Conservation (phyloP, 2,888 invertebrate genomes). For the Automeris io region DNA sequence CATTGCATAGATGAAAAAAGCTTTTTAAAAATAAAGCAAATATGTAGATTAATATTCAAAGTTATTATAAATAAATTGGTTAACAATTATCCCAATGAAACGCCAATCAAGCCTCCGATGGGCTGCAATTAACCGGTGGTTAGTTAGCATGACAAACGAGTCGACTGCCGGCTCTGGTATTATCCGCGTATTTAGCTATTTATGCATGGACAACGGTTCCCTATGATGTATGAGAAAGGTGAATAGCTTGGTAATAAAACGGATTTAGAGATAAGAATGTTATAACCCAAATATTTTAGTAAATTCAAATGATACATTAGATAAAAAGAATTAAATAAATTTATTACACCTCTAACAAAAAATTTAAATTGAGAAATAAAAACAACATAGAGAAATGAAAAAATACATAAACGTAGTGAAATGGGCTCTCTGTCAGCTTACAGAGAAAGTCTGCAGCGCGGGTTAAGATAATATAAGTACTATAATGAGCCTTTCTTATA, state of each 20-base stretch:
- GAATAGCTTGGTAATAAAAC: not conserved
- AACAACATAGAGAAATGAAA: too few species aligned
- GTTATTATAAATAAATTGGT: conserved; percentile 43
- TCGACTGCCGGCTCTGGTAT: conserved; percentile 23
- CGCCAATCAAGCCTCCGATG: conserved; percentile 45
- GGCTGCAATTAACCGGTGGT: conserved; percentile 42
- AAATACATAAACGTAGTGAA: too few species aligned
- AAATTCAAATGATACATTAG: not conserved
- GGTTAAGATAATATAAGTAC: too few species aligned
- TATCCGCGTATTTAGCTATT: conserved; percentile 17
- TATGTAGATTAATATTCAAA: conserved; percentile 21
- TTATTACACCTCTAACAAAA: too few species aligned
- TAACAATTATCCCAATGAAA: conserved; percentile 48
- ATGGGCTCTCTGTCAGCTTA: too few species aligned
- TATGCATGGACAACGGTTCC: conserved; percentile 1
- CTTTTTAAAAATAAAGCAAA: conserved; percentile 4
- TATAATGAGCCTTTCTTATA: too few species aligned
- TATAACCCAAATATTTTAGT: not conserved
- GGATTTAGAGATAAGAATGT: not conserved
- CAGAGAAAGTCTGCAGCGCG: too few species aligned
- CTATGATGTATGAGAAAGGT: not conserved
- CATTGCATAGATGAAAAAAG: too few species aligned
- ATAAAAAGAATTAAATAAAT: too few species aligned
- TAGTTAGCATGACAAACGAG: conserved; percentile 56
- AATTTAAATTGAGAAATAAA: too few species aligned